Evolutionary conservation across 2,888 invertebrate species (phyloP), one percentile per base, ranked within the genome.

Genomic region (Acholoe squamosa): DNA sequence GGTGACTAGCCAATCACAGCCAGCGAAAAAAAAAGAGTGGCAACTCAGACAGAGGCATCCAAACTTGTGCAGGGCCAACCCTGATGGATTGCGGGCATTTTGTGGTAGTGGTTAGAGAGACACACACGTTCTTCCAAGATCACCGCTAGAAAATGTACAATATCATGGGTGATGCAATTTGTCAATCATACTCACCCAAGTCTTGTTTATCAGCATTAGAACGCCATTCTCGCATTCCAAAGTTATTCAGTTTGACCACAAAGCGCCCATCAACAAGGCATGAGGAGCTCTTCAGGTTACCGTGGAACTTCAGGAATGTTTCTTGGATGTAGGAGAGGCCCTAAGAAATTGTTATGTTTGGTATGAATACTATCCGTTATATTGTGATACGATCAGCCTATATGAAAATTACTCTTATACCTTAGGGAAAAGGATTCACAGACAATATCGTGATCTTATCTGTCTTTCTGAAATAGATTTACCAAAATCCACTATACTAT

Each of bases 211-310:
- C 34, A 5, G 5, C 22, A 33, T 19, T 7, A 25, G 67, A 19
- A 12, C 54, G 80, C 93, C 93, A 93, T 56, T 76, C 43, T 22
- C 33, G 34, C 16, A 89, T 90, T 3, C 89, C 92, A 80, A 91
- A 92, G 77, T 92, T 92, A 3, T 90, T 91, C 28, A 92, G 56
- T 61, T 92, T 92, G 34, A 92, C 86, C 33, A 91, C 91, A 77
- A 92, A 92, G 61, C 92, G 77, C 22, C 91, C 84, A 86, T 92
- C 92, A 0, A 92, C 92, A 0, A 92, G 84, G 89, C 92, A 92
- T 31, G 91, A 92, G 25, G 92, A 92, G 61, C 92, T 92, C 86
- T 92, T 92, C 71, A 92, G 84, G 90, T 92, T 91, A 7, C 92
- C 92, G 89, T 92, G 92, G 89, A 28, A 92, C 51, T 90, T 54